A percentile compares a stretch with the other conserved stretches of the same genome.
Evolutionary conservation across 2,888 invertebrate species (phyloP).

Genomic region (Agriopis aurantiaria): DNA sequence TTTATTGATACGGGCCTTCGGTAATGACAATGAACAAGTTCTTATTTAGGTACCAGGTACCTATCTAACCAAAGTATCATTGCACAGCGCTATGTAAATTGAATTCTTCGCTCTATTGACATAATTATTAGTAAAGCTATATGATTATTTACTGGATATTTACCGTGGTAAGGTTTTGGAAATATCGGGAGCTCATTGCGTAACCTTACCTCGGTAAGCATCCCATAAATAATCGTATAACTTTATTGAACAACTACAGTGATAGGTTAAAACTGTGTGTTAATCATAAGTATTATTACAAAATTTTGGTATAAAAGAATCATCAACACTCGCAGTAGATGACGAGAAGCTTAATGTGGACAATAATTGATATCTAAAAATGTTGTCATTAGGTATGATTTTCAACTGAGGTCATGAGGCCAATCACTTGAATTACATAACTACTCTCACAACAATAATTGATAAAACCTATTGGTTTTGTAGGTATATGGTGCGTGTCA

Average conservation of each 20-base stretch:
- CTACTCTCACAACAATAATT: not conserved
- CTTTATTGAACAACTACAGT: too few relatives aligned
- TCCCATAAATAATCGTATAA: too few relatives aligned
- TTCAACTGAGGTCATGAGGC: not conserved
- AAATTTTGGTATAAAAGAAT: not conserved
- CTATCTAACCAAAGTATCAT: not conserved
- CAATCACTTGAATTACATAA: conserved; percentile 1
- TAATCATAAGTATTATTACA: too few relatives aligned
- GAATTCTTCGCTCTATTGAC: not conserved
- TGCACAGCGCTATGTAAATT: not conserved
- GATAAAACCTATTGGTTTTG: conserved; percentile 24
- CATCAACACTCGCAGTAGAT: not conserved
- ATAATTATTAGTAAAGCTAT: too few relatives aligned
- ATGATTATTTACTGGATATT: too few relatives aligned
- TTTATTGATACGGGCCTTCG: conserved; percentile 5
- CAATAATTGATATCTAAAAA: not conserved
- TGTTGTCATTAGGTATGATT: not conserved
- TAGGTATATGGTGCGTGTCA: conserved; percentile 26
- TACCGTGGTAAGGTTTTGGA: too few relatives aligned
- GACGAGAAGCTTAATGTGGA: not conserved
- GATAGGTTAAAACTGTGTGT: too few relatives aligned
- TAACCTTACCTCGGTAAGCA: too few relatives aligned
- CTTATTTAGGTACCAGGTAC: not conserved
- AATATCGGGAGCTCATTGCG: too few relatives aligned
- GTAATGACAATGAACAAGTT: conserved; percentile 4